Conservation (phyloP, 2,797 vertebrate species). For the Siniperca scherzeri region DNA sequence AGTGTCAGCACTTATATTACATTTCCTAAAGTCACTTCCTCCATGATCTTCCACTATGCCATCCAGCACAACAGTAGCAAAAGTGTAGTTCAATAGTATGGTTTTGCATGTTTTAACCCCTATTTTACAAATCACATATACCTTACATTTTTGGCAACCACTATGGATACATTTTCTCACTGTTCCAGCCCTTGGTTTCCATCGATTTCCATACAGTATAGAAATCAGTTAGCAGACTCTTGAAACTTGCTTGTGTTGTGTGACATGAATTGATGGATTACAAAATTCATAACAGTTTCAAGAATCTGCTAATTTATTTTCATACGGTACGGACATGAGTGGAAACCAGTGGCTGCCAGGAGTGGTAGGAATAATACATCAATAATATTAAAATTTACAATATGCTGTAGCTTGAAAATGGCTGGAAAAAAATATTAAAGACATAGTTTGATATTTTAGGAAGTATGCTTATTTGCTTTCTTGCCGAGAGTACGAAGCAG, state of each 20-base stretch:
- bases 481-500: neutral
- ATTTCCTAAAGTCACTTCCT: neutral
- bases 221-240: neutral
- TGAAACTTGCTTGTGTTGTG: neutral
- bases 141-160: neutral
- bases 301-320: neutral
- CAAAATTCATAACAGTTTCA: neutral
- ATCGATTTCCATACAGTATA: neutral
- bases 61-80: neutral
- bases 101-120: neutral
- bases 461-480: neutral
- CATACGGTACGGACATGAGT: neutral
- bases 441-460: neutral
- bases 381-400: neutral
- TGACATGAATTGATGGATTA: neutral
- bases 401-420: neutral
- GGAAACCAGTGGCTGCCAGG: neutral
- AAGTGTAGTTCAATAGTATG: neutral
- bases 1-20: neutral
- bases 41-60: neutral
- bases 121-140: neutral
- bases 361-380: neutral
- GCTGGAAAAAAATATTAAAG: neutral
- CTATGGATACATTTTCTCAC: neutral
- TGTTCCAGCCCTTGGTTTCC: neutral